Percentiles rank a stretch among this genome's conserved stretches.
phyloP scores from a whole-genome alignment of 2,113 vertebrate species.

The Sinocyclocheilus rhinocerous region DNA sequence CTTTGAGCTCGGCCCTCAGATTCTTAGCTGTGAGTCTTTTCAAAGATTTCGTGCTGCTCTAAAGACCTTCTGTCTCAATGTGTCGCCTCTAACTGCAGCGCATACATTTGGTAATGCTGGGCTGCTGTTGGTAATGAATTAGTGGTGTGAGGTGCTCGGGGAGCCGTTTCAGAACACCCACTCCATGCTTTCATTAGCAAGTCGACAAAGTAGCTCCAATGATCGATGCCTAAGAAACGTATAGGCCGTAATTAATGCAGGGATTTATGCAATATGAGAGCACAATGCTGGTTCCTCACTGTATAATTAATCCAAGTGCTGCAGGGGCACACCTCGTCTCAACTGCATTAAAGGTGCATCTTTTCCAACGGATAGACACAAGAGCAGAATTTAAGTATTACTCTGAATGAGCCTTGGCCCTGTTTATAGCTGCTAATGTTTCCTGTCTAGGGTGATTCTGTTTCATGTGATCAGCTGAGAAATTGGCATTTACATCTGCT shows the following conservation, averaged over 20 bases:
- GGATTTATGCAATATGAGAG: constrained; percentile 56
- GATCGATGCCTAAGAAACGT: constrained; percentile 56
- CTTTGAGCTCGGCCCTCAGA: constrained; percentile 35
- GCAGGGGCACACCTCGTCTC: constrained; percentile 33
- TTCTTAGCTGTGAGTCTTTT: constrained; percentile 29
- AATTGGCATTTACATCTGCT: neutral
- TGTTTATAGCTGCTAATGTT: neutral
- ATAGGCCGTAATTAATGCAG: constrained; percentile 55
- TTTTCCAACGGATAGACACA: neutral
- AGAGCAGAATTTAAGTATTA: neutral
- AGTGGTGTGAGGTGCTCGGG: neutral
- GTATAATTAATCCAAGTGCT: constrained; percentile 65
- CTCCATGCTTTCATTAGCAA: constrained; percentile 62
- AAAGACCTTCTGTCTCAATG: constrained; percentile 10
- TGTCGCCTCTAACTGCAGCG: neutral
- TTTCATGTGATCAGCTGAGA: neutral
- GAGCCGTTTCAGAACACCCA: constrained; percentile 44
- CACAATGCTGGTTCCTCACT: constrained; percentile 52
- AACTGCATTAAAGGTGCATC: constrained; percentile 42
- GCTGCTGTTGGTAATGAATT: constrained; percentile 35
- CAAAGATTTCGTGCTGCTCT: constrained; percentile 38
- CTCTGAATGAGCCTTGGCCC: neutral
- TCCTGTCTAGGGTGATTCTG: neutral
- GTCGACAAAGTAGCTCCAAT: constrained; percentile 45
- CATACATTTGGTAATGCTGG: constrained; percentile 36